These are phyloP conservation scores for Streptopelia turtur DNA, from an alignment of 2,797 vertebrate species.

Conservation along the genomic window DNA sequence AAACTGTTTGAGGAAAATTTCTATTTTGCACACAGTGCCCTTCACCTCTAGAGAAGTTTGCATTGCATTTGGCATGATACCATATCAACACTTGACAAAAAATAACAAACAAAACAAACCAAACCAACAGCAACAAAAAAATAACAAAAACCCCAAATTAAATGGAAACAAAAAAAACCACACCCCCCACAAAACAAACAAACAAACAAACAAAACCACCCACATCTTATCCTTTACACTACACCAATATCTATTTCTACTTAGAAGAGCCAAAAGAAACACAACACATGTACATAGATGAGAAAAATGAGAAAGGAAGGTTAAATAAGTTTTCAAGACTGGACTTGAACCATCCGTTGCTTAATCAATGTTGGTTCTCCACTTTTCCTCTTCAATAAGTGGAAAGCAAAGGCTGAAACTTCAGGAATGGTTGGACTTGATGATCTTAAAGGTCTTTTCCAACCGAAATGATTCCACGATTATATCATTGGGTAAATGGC, in stretches of 20 bases:
- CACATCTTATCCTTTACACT: background rate
- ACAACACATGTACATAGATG: background rate
- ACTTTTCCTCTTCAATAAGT: background rate
- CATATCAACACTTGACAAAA: background rate
- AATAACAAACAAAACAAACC: background rate
- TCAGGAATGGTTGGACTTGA: background rate
- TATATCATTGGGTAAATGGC: background rate
- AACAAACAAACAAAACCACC: too few species aligned
- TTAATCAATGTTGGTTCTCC: background rate
- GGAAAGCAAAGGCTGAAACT: background rate
- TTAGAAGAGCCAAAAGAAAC: background rate
- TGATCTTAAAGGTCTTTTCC: too few species aligned
- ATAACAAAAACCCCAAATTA: too few species aligned
- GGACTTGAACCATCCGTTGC: background rate
- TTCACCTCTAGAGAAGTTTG: background rate
- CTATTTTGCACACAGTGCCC: background rate
- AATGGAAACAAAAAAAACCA: too few species aligned
- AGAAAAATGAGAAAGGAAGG: background rate
- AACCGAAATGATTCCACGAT: background rate
- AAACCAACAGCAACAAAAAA: too few species aligned
- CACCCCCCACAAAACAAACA: too few species aligned
- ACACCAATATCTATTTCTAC: background rate
- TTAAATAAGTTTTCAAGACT: background rate
- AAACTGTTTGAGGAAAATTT: background rate
- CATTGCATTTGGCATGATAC: background rate